A percentile compares a stretch with the other conserved stretches of the same genome.
Evolutionary conservation across 2,888 invertebrate genomes (phyloP).

Genomic region (Azorinus chamasolen): DNA sequence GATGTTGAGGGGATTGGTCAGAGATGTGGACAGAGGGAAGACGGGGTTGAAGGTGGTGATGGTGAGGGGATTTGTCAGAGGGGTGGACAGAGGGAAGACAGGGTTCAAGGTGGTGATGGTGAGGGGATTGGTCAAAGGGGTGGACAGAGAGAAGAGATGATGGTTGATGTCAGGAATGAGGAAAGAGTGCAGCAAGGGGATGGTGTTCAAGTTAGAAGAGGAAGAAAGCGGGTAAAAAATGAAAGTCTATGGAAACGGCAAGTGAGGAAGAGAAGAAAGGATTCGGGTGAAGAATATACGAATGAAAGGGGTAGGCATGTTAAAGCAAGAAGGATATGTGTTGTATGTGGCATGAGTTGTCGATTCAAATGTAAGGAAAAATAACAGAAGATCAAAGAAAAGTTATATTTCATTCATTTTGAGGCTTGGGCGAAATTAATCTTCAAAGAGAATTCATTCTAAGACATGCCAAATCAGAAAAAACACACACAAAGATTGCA

Average conservation of each 20-base stretch:
- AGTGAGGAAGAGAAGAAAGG: conserved; percentile 10
- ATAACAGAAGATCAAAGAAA: conserved; percentile 9
- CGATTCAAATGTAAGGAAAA: conserved; percentile 12
- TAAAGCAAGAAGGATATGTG: conserved; percentile 8
- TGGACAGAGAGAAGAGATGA: not conserved
- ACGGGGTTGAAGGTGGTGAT: not conserved
- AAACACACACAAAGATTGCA: not conserved
- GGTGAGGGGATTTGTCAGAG: not conserved
- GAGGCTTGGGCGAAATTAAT: conserved; percentile 18
- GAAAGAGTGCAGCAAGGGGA: not conserved
- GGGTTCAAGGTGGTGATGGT: too few species aligned
- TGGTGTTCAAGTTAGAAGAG: not conserved
- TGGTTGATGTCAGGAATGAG: conserved; percentile 3
- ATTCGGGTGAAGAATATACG: conserved; percentile 7
- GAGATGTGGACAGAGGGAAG: not conserved
- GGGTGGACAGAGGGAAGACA: not conserved
- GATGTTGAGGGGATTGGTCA: not conserved
- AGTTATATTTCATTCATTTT: conserved; percentile 27
- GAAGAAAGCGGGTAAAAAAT: conserved; percentile 8
- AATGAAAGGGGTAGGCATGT: not conserved
- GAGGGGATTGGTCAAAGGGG: not conserved
- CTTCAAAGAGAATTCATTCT: conserved; percentile 28
- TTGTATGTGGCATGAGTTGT: conserved; percentile 18
- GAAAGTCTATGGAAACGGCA: conserved; percentile 17
- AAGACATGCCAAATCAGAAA: conserved; percentile 7